These are phyloP conservation scores for Pseudorhombus dupliciocellatus DNA, from an alignment of 2,113 vertebrate species.

Conservation along the genomic window DNA sequence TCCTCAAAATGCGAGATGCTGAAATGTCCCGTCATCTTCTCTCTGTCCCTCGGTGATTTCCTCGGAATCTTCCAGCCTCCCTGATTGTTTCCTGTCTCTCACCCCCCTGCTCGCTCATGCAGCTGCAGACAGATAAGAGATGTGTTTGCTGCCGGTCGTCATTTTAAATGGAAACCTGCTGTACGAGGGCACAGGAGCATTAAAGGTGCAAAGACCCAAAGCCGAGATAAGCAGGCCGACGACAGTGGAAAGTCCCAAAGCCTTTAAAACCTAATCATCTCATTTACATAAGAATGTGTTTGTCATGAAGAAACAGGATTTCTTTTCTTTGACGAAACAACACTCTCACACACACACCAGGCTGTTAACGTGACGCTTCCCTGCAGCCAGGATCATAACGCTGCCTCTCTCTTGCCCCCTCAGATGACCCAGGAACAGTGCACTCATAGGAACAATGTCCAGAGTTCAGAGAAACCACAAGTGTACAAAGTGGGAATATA, in stretches of 20 bases:
- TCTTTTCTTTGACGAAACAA: not conserved
- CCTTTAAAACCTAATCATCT: not conserved
- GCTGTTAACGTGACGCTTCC: too few species aligned
- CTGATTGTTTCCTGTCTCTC: too few species aligned
- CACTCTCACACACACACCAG: not conserved
- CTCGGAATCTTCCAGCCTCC: too few species aligned
- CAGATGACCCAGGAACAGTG: slow-evolving; percentile 99
- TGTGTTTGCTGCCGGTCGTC: not conserved
- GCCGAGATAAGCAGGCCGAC: not conserved
- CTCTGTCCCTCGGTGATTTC: too few species aligned
- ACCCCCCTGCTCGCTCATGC: not conserved
- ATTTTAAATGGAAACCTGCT: not conserved
- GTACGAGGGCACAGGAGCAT: not conserved
- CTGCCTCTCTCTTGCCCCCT: slow-evolving; percentile 7
- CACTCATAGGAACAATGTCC: slow-evolving; percentile 92
- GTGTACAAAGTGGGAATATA: slow-evolving; percentile 99
- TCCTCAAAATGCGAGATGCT: too few species aligned
- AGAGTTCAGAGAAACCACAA: slow-evolving; percentile 91
- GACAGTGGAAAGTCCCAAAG: not conserved
- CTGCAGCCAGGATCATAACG: not conserved
- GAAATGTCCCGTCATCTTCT: too few species aligned
- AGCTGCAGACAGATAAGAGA: not conserved
- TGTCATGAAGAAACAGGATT: not conserved
- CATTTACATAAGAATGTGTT: not conserved
- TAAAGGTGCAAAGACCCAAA: not conserved